These are phyloP conservation scores for Orchesella flavescens DNA, from an alignment of 2,888 invertebrate species.

Conservation along the genomic window DNA sequence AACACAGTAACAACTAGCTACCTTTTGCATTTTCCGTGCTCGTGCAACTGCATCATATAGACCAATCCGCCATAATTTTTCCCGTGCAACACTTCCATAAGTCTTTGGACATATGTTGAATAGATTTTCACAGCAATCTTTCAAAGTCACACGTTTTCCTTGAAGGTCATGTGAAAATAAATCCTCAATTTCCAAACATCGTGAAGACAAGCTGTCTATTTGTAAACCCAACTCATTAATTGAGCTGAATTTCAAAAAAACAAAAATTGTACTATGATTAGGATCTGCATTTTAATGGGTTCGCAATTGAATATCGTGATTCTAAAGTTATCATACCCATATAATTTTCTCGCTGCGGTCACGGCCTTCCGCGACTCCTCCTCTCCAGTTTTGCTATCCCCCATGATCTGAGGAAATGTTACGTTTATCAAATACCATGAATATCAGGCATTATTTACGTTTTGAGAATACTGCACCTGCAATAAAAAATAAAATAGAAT, in stretches of 20 bases:
- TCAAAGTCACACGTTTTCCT: conserved; percentile 52
- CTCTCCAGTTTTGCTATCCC: conserved; percentile 25
- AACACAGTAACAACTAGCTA: conserved; percentile 15
- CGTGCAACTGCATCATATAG: conserved; percentile 67
- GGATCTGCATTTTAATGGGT: too few relatives aligned
- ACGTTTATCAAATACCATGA: too few relatives aligned
- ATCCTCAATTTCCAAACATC: conserved; percentile 67
- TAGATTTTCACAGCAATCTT: conserved; percentile 64
- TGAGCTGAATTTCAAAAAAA: conserved; percentile 20
- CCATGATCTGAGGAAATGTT: conserved; percentile 18
- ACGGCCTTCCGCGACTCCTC: conserved; percentile 23
- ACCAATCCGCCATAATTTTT: conserved; percentile 68
- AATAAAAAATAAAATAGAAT: too few relatives aligned
- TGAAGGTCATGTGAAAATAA: conserved; percentile 67
- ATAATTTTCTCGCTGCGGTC: conserved; percentile 50
- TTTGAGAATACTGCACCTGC: too few relatives aligned
- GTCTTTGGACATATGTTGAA: conserved; percentile 61
- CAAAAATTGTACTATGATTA: too few relatives aligned
- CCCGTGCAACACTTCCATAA: conserved; percentile 66
- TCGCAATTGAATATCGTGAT: too few relatives aligned
- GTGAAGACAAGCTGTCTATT: conserved; percentile 61
- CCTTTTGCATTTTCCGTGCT: conserved; percentile 66
- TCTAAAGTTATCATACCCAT: conserved; percentile 39
- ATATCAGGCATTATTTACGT: too few relatives aligned
- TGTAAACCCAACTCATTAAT: conserved; percentile 61